phyloP scores from a whole-genome alignment of 2,888 invertebrate species.

The Athalia cordata region DNA sequence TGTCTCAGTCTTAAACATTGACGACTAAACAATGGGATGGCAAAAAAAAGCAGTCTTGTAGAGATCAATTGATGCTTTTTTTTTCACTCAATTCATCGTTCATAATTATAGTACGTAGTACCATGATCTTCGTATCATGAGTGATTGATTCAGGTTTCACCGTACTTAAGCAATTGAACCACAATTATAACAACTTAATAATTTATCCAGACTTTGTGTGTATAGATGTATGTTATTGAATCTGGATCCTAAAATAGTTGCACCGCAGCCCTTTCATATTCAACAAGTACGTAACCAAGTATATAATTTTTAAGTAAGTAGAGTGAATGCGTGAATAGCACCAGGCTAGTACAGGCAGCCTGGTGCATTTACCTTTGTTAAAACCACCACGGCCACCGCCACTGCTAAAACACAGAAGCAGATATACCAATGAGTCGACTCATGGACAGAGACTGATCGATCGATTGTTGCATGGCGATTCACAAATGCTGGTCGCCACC shows the following conservation, averaged over 20 bases:
- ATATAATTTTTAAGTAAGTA: slow-evolving; percentile 71
- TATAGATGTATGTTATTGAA: background rate
- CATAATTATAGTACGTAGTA: background rate
- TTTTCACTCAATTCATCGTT: background rate
- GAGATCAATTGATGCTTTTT: no score
- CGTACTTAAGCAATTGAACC: slow-evolving; percentile 22
- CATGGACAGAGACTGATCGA: slow-evolving; percentile 75
- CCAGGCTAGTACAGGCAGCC: slow-evolving; percentile 81
- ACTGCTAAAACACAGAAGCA: slow-evolving; percentile 92
- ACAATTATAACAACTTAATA: background rate
- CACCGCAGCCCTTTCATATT: slow-evolving; percentile 73
- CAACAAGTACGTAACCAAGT: slow-evolving; percentile 68
- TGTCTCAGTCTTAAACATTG: no score
- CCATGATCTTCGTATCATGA: background rate
- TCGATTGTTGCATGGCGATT: slow-evolving; percentile 76
- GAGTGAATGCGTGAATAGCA: slow-evolving; percentile 81
- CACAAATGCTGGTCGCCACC: slow-evolving; percentile 75
- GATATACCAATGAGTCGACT: slow-evolving; percentile 83
- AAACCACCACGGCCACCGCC: slow-evolving; percentile 96
- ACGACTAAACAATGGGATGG: background rate
- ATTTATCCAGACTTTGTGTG: slow-evolving; percentile 9
- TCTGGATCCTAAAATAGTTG: slow-evolving; percentile 52
- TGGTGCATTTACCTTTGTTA: slow-evolving; percentile 96
- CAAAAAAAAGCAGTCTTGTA: background rate
- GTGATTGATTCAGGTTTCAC: slow-evolving; percentile 24